Percentiles rank a stretch among this genome's conserved stretches.
phyloP scores from a whole-genome alignment of 2,113 vertebrate genomes.

The Oostethus manadensis region DNA sequence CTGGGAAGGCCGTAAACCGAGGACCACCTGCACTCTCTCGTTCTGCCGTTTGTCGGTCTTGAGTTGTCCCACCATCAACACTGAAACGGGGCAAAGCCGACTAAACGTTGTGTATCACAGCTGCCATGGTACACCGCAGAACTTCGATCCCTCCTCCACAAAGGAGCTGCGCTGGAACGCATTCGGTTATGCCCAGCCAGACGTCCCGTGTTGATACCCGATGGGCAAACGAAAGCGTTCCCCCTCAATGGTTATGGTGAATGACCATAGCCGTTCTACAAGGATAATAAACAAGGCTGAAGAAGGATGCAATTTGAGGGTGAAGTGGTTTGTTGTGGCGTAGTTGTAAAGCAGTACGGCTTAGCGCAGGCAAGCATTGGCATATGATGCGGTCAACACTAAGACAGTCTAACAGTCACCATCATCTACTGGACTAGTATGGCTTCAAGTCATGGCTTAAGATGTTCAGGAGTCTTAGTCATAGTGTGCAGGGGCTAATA shows the following conservation, averaged over 20 bases:
- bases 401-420: not conserved
- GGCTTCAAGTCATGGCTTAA: too few relatives aligned
- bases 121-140: slow-evolving; percentile 49
- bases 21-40: too few relatives aligned
- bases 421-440: not conserved
- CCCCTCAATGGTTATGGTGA: slow-evolving; percentile 49
- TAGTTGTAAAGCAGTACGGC: slow-evolving; percentile 16
- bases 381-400: not conserved
- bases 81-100: too few relatives aligned
- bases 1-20: too few relatives aligned
- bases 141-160: slow-evolving; percentile 54
- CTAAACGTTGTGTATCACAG: slow-evolving; percentile 50
- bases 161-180: slow-evolving; percentile 61
- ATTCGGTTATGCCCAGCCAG: slow-evolving; percentile 63
- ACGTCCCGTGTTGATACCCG: slow-evolving; percentile 70
- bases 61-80: too few relatives aligned
- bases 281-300: slow-evolving; percentile 12
- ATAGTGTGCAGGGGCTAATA: too few relatives aligned
- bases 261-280: slow-evolving; percentile 16
- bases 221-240: slow-evolving; percentile 70
- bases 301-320: slow-evolving; percentile 9
- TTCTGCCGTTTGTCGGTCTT: too few relatives aligned
- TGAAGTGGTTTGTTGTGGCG: slow-evolving; percentile 12
- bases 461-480: too few relatives aligned
- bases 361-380: slow-evolving; percentile 14